These are phyloP conservation scores for Melanophora roralis DNA, from an alignment of 2,888 invertebrate genomes.

Conservation along the genomic window DNA sequence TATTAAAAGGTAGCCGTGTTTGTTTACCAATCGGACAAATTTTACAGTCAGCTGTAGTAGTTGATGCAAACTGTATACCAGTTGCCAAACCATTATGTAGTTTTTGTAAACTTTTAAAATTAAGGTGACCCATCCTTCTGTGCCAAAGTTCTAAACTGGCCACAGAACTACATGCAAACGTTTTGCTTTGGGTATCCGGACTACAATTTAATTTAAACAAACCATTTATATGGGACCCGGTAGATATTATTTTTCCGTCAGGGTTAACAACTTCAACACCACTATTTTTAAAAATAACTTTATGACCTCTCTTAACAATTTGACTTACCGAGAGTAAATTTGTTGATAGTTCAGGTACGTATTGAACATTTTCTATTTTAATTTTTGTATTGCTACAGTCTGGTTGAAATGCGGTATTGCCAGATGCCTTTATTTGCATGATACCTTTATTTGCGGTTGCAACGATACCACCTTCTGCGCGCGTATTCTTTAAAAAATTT, in stretches of 20 bases:
- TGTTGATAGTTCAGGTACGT: too few species aligned
- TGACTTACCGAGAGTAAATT: too few species aligned
- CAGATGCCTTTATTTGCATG: too few species aligned
- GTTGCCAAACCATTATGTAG: conserved; percentile 25
- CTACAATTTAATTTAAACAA: conserved; percentile 25
- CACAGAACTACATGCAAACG: background rate
- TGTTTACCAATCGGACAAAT: conserved; percentile 65
- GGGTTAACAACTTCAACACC: conserved; percentile 14
- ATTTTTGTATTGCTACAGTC: too few species aligned
- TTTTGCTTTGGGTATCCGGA: background rate
- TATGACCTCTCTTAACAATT: conserved; percentile 37
- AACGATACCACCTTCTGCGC: too few species aligned
- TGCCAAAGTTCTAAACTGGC: conserved; percentile 15
- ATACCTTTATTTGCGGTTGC: too few species aligned
- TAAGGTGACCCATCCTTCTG: conserved; percentile 42
- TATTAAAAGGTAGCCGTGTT: conserved; percentile 62
- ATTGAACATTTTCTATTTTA: too few species aligned
- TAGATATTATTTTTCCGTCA: background rate
- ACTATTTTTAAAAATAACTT: conserved; percentile 28
- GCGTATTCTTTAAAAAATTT: too few species aligned
- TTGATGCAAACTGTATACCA: conserved; percentile 30
- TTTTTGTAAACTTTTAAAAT: conserved; percentile 27
- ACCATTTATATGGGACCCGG: conserved; percentile 10
- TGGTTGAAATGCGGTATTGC: too few species aligned
- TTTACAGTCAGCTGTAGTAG: conserved; percentile 47